Conservation (phyloP, 2,888 invertebrate genomes). For the Troides helena region DNA sequence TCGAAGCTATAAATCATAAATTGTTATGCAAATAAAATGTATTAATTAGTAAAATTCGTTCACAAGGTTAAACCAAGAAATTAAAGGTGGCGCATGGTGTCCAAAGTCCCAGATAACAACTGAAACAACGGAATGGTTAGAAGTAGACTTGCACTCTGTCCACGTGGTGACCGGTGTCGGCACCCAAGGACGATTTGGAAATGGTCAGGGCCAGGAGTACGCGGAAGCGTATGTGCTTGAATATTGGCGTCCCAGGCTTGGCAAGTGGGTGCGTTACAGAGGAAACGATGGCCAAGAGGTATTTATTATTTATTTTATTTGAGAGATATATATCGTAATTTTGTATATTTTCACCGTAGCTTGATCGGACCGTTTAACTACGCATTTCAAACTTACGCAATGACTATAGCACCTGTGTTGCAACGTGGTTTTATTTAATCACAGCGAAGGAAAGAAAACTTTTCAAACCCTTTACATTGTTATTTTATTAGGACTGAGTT, state of each 20-base stretch:
- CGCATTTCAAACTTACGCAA: no score
- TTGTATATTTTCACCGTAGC: no score
- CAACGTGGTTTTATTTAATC: neutral
- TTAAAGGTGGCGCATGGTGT: conserved; percentile 95
- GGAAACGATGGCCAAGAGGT: conserved; percentile 89
- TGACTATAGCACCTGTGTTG: neutral
- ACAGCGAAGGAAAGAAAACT: neutral
- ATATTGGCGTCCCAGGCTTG: conserved; percentile 89
- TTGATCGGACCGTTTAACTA: no score
- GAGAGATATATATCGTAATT: no score
- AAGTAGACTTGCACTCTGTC: conserved; percentile 88
- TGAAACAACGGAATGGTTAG: conserved; percentile 88
- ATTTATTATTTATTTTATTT: conserved; percentile 38
- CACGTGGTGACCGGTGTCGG: conserved; percentile 90
- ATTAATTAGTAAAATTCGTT: neutral
- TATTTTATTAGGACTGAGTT: no score
- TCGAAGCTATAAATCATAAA: no score
- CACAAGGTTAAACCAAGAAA: conserved; percentile 88
- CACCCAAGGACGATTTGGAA: conserved; percentile 94
- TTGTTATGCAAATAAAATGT: no score
- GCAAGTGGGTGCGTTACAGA: conserved; percentile 91
- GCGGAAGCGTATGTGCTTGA: conserved; percentile 91
- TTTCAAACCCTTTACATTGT: no score
- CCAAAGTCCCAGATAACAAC: conserved; percentile 89
- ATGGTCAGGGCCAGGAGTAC: conserved; percentile 93